Evolutionary conservation across 2,888 invertebrate genomes (phyloP).

Genomic region (Pammene fasciana): DNA sequence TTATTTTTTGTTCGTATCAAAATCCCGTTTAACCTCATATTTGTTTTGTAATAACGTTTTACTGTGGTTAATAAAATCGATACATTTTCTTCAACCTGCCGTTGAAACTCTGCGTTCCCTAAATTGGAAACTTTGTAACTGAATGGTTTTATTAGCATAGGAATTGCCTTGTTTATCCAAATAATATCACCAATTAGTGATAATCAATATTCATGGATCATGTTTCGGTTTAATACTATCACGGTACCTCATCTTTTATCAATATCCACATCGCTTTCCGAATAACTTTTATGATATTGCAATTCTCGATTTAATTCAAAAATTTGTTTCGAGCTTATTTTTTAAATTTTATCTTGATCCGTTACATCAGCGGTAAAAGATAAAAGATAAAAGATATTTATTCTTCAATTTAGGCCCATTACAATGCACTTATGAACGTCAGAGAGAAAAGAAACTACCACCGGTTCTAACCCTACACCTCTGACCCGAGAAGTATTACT

Average conservation of each 20-base stretch:
- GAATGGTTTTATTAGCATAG: slow-evolving; percentile 43
- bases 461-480: too few species aligned
- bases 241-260: slow-evolving; percentile 17
- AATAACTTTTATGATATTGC: slow-evolving; percentile 15
- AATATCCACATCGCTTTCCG: slow-evolving; percentile 7
- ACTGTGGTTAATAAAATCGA: slow-evolving; percentile 24
- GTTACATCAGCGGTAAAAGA: too few species aligned
- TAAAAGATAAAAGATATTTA: too few species aligned
- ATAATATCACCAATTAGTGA: slow-evolving; percentile 44
- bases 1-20: slow-evolving; percentile 15
- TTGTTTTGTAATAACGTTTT: slow-evolving; percentile 10
- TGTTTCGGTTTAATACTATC: slow-evolving; percentile 24
- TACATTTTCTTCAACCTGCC: slow-evolving; percentile 28
- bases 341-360: not conserved
- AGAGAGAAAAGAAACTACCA: too few species aligned
- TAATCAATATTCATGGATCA: slow-evolving; percentile 48
- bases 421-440: too few species aligned
- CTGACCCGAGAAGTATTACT: too few species aligned
- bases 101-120: slow-evolving; percentile 32
- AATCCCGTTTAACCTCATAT: slow-evolving; percentile 24
- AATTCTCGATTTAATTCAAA: not conserved
- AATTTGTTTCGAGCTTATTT: not conserved
- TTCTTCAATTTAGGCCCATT: too few species aligned
- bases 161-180: slow-evolving; percentile 43
- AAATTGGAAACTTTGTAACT: slow-evolving; percentile 36